Conservation (phyloP, 2,797 vertebrate species). For the Brachyrhaphis roseni region DNA sequence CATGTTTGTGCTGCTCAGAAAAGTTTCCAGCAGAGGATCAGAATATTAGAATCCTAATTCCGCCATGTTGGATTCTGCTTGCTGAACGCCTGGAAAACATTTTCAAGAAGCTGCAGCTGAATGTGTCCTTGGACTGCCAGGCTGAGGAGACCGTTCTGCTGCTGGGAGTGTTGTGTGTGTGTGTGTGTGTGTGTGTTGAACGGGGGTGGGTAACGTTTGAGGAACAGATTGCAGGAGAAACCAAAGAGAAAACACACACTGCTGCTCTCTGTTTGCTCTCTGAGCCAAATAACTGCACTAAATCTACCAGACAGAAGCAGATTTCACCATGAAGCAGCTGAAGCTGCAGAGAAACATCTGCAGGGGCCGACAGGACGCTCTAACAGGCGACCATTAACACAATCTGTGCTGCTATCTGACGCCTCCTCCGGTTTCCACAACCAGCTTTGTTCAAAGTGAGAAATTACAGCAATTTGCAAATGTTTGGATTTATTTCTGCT, state of each 20-base stretch:
- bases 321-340: slow-evolving; percentile 17
- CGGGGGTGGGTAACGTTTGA: slow-evolving; percentile 18
- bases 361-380: slow-evolving; percentile 9
- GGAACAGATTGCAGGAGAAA: slow-evolving; percentile 40
- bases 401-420: slow-evolving; percentile 41
- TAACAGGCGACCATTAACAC: slow-evolving; percentile 51
- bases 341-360: slow-evolving; percentile 35
- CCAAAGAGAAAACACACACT: slow-evolving; percentile 25
- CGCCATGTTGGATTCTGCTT: background rate
- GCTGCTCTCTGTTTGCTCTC: slow-evolving; percentile 13
- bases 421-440: slow-evolving; percentile 29
- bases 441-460: slow-evolving; percentile 45
- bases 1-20: background rate
- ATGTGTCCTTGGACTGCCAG: slow-evolving; percentile 67
- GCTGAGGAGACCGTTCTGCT: slow-evolving; percentile 59
- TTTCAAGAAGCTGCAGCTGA: slow-evolving; percentile 46
- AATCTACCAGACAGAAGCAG: slow-evolving; percentile 30
- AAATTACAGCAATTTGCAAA: slow-evolving; percentile 8
- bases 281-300: slow-evolving; percentile 19
- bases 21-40: background rate
- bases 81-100: slow-evolving; percentile 9
- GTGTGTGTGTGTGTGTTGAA: slow-evolving; percentile 19
- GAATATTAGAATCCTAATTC: background rate
- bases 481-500: background rate
- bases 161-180: slow-evolving; percentile 34